Evolutionary conservation across 2,888 invertebrate species (phyloP), one percentile per base, ranked within the genome.

Genomic region (Prionchulus punctatus): DNA sequence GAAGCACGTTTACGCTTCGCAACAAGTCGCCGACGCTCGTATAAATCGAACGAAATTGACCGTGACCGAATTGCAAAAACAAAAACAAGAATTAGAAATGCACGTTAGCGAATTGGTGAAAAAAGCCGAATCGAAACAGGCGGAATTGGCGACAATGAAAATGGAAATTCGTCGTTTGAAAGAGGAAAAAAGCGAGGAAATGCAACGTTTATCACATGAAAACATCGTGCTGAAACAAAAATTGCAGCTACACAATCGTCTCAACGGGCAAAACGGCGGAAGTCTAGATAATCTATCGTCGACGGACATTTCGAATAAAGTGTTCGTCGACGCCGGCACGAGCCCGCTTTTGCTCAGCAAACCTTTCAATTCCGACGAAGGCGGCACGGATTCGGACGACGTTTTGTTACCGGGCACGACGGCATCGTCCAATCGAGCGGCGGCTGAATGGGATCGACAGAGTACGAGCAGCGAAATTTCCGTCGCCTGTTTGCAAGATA

Each of bases 401-500:
- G 30, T 18, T 12, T 28, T 49, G 27, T 12, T 49, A 21, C 30
- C 30, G 4, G 15, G 12, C 23, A 28, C 21, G 50, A 4, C 50
- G 4, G 12, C 50, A 28, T 49, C 50, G 26, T 26, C 50, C 4
- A 45, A 7, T 7, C 36, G 36, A 7, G 36, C 18, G 7, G 18
- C 36, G 7, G 36, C 36, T 18, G 86, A 87, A 63, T 90, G 90
- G 90, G 89, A 90, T 74, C 87, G 86, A 71, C 84, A 86, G 72
- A 87, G 87, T 57, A 84, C 84, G 48, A 85, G 86, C 60, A 84
- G 84, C 2, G 89, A 90, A 74, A 82, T 89, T 57, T 76, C 76
- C 2, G 87, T 91, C 60, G 89, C 89, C 25, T 89, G 89, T 71
- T 78, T 88, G 60, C 91, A 91, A 74, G 91, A 91, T 71, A 81